Evolutionary conservation across 2,797 vertebrate genomes (phyloP).

Genomic region (Enteromius viviparus): DNA sequence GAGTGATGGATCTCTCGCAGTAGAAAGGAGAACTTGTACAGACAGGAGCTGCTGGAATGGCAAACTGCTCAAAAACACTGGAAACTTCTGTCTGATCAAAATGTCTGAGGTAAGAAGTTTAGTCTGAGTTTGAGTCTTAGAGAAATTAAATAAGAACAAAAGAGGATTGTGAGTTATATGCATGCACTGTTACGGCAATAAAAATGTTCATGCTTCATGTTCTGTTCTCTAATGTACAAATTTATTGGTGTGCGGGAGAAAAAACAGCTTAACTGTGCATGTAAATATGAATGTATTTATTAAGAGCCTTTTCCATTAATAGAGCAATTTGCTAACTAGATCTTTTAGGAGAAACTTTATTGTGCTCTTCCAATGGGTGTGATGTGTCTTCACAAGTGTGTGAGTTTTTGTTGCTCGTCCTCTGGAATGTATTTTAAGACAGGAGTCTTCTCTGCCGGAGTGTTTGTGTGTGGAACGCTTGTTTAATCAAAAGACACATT

Average conservation of each 20-base stretch:
- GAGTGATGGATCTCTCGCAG: conserved; percentile 82
- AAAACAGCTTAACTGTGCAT: conserved; percentile 25
- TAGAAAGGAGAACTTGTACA: conserved; percentile 85
- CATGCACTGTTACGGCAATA: neutral
- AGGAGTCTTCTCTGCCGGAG: conserved; percentile 68
- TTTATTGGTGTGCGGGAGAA: conserved; percentile 26
- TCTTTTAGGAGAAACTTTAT: neutral
- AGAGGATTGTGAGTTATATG: neutral
- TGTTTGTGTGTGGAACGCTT: conserved; percentile 30
- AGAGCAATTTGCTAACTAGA: neutral
- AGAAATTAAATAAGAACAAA: neutral
- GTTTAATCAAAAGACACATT: conserved; percentile 7
- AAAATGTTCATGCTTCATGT: neutral
- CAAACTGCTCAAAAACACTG: conserved; percentile 81
- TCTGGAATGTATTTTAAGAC: conserved; percentile 74
- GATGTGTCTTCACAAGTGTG: conserved; percentile 47
- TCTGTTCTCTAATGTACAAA: neutral
- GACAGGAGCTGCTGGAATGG: conserved; percentile 87
- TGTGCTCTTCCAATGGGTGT: conserved; percentile 16
- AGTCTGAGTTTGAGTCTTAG: neutral
- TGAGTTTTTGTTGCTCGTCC: conserved; percentile 51
- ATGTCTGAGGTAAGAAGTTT: conserved; percentile 90
- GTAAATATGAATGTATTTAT: neutral
- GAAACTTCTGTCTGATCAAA: conserved; percentile 83
- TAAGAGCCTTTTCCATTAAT: neutral